Evolutionary conservation across 2,888 invertebrate genomes (phyloP).

Genomic region (Phasia obesa): DNA sequence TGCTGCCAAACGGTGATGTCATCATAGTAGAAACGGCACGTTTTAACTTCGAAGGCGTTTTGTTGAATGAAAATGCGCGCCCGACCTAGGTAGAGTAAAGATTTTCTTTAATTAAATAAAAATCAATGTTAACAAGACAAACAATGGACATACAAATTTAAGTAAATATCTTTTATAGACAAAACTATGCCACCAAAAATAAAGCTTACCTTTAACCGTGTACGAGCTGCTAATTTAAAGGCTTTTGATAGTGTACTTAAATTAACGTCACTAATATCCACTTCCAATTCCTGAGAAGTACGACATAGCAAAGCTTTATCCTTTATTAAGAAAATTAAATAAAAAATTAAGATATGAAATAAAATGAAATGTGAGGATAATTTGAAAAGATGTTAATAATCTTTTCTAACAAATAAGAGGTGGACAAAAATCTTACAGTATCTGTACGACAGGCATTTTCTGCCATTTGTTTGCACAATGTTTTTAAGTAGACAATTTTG

Average conservation of each 20-base stretch:
- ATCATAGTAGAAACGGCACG: constrained; percentile 97
- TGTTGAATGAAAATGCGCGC: constrained; percentile 96
- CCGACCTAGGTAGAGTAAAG: constrained; percentile 85
- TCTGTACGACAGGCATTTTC: constrained; percentile 96
- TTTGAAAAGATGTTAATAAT: too few species aligned
- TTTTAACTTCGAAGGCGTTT: constrained; percentile 96
- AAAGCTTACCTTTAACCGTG: constrained; percentile 87
- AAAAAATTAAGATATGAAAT: constrained; percentile 17
- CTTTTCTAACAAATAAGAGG: too few species aligned
- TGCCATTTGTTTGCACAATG: constrained; percentile 94
- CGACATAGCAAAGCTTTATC: constrained; percentile 80
- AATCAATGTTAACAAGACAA: constrained; percentile 35
- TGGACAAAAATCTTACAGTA: constrained; percentile 86
- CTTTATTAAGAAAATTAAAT: constrained; percentile 72
- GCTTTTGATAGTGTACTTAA: constrained; percentile 95
- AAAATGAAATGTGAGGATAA: not conserved
- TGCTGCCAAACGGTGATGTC: constrained; percentile 93
- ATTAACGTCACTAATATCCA: constrained; percentile 93
- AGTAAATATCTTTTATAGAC: not conserved
- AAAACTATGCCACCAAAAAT: constrained; percentile 6
- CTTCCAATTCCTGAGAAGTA: constrained; percentile 88
- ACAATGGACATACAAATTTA: constrained; percentile 25
- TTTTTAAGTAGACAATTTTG: constrained; percentile 91
- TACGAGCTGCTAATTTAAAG: constrained; percentile 93
- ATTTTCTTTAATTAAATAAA: constrained; percentile 68